Evolutionary conservation across 2,113 vertebrate species (phyloP), one percentile per base, ranked within the genome.

Genomic region (Macquaria ambigua): DNA sequence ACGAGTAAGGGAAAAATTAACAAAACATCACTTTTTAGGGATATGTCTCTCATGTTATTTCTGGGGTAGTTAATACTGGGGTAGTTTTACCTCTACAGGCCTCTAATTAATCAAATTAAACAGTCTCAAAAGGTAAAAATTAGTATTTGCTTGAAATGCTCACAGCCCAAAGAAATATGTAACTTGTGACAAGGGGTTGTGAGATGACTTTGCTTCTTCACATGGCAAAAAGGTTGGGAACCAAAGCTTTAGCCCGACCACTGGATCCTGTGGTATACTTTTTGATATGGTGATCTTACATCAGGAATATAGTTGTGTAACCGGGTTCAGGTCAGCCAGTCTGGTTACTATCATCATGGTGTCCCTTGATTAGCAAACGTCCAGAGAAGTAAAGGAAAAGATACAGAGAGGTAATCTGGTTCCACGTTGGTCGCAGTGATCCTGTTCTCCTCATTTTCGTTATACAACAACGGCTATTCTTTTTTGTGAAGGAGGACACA

Each of bases 401-500:
- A 63, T 15, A 66, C 3, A 55, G 56, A n/a, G 50, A 77, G 55
- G 21, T 34, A 34, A 21, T 72, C 12, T 20, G 69, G 4, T 53
- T 75, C n/a, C 5, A 12, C 23, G 7, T 46, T 53, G 11, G 46
- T 28, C 20, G 23, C 31, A 61, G 63, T 9, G 80, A 81, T 82
- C 48, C 25, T 71, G 58, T 79, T 85, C 74, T 84, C 75, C 67
- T 76, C 55, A 9, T 75, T 83, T 64, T 79, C 43, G 25, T 74
- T 15, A 34, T 53, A 14, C 81, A 81, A 84, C 12, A 61, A 82
- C 37, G 70, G 18, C 21, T 80, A 15, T 67, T 86, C 61, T 74
- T 77, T 72, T 69, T 28, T 71, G 25, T 52, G 31, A 68, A 43
- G 61, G 46, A 77, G 58, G 85, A 83, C 81, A 83, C 87, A 85